Base-by-base conservation (phyloP, 2,113 vertebrate genomes). In the Rhegmatorhina hoffmannsi region DNA sequence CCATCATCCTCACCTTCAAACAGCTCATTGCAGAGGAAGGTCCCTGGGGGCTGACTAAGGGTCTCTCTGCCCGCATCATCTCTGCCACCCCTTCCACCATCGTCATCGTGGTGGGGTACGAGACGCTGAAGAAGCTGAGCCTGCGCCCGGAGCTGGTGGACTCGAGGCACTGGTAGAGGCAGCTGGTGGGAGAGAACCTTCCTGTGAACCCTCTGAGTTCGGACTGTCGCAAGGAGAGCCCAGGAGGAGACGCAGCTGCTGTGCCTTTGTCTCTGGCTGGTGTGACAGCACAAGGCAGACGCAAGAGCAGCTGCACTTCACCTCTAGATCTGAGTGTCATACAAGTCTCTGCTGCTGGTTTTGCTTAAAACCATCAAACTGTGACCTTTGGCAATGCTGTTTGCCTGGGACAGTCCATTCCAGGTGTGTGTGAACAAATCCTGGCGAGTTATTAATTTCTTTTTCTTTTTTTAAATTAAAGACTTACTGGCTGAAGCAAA, bases 81-180 rank as follows among this genome's bases (percentile, higher is more conserved):
- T 99, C 99, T 1, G 98, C 99, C 85, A 98, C 97, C 3, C 99
- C 99, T 16, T 99, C 99, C 16, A 99, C 99, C 69, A 98, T 99
- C 2, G 98, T 99, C 96, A 99, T 99, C 5, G 99, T 99, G 90
- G 98, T 99, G 58, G 99, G 99, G 3, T 99, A 99, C 0, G 99
- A 99, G 94, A 99, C 99, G 0, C 98, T 99, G 90, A 99, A 99
- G 98, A 99, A 99, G 85, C 98, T 99, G 79, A 99, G 99, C 96
- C 98, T 99, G 38, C 98, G 99, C 7, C 98, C 98, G 0, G 99
- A 99, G 84, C 98, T 99, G 93, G 97, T 99, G 24, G 98, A 99
- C 77, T 98, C 98, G 0, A 98, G 99, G 87, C 99, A 99, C 96
- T 99, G 99, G 99, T 99, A 98, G 90, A 55, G 66, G 98, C 66